Evolutionary conservation across 2,888 invertebrate species (phyloP).

Genomic region (Trilocha varians): DNA sequence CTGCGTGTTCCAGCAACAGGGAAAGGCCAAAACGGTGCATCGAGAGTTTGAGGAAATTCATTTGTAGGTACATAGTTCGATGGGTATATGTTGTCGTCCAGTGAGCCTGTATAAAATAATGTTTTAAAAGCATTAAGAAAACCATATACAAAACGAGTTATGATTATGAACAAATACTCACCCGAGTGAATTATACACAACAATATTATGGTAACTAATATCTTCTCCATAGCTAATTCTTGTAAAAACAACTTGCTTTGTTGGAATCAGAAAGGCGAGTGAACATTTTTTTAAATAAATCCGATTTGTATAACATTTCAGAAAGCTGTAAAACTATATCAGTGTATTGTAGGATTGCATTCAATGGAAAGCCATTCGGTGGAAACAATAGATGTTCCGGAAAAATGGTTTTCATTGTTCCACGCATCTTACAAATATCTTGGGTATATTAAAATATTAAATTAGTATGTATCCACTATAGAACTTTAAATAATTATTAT

Average conservation of each 20-base stretch:
- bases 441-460: background rate
- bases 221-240: background rate
- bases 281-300: background rate
- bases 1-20: conserved; percentile 1
- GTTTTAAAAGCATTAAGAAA: background rate
- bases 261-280: background rate
- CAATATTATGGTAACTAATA: background rate
- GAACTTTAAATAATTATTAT: too few species aligned
- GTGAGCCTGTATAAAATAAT: background rate
- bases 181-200: background rate
- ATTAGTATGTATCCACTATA: too few species aligned
- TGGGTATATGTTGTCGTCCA: background rate
- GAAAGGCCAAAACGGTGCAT: background rate
- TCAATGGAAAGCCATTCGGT: conserved; percentile 48
- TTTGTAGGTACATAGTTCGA: too few species aligned
- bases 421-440: conserved; percentile 7
- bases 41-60: background rate
- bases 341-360: conserved; percentile 45
- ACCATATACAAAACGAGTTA: background rate
- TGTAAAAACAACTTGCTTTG: background rate
- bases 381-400: conserved; percentile 52
- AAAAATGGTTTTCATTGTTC: conserved; percentile 47
- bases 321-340: conserved; percentile 46
- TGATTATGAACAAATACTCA: background rate
- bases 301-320: conserved; percentile 31